A percentile compares a stretch with the other conserved stretches of the same genome.
These are phyloP conservation scores for Parazoanthus darwini DNA, from an alignment of 92 coral and sea anemone species.

Conservation along the genomic window DNA sequence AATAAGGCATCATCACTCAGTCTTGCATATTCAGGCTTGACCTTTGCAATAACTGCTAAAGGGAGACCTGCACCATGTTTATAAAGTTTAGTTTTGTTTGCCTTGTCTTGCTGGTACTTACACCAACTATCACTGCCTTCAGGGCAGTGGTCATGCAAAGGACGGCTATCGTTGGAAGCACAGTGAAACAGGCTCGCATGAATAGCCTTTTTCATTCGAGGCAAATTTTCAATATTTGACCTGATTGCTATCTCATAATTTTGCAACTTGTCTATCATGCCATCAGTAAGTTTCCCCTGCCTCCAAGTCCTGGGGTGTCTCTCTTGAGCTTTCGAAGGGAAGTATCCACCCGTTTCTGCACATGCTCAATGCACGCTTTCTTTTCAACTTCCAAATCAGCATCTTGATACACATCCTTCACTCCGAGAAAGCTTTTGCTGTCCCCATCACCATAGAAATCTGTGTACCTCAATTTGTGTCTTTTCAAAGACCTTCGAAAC, in stretches of 20 bases:
- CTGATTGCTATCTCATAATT: conserved; percentile 64
- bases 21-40: too few relatives aligned
- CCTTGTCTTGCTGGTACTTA: too few relatives aligned
- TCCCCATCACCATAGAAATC: background rate
- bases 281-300: conserved; percentile 62
- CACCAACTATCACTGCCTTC: too few relatives aligned
- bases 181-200: conserved; percentile 61
- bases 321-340: conserved; percentile 57
- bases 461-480: background rate
- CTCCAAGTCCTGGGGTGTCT: conserved; percentile 52
- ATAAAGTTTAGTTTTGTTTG: too few relatives aligned
- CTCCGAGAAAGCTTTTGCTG: conserved; percentile 9
- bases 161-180: conserved; percentile 28
- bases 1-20: too few relatives aligned
- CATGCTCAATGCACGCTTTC: conserved; percentile 60
- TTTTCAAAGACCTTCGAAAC: too few relatives aligned
- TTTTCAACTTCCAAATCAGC: conserved; percentile 29
- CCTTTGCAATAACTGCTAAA: too few relatives aligned
- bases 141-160: too few relatives aligned
- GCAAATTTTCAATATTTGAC: conserved; percentile 52
- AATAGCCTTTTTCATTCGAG: conserved; percentile 46
- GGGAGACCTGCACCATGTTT: too few relatives aligned
- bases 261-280: conserved; percentile 59
- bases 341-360: conserved; percentile 59
- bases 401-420: conserved; percentile 27